Percentiles rank a stretch among this genome's conserved stretches.
phyloP scores from a whole-genome alignment of 2,888 invertebrate species.

The Agriopis marginaria region DNA sequence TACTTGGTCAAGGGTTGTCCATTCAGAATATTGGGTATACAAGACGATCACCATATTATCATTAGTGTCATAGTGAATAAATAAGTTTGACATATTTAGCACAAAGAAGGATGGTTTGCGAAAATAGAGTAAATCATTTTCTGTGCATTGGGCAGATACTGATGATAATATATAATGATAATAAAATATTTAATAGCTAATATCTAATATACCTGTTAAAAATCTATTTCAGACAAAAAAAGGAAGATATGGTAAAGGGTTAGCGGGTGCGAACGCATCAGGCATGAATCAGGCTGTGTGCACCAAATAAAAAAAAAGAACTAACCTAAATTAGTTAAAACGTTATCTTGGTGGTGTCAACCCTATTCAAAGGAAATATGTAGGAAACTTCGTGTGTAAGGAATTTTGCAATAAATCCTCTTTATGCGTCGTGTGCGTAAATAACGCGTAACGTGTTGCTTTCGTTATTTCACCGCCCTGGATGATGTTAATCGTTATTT shows the following conservation, averaged over 20 bases:
- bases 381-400: conserved; percentile 55
- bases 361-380: conserved; percentile 53
- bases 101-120: too few species aligned
- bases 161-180: too few species aligned
- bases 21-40: conserved; percentile 20
- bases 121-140: too few species aligned
- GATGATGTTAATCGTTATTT: too few species aligned
- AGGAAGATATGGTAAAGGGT: too few species aligned
- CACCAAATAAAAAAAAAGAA: background rate
- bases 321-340: background rate
- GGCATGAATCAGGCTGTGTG: too few species aligned
- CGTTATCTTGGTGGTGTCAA: conserved; percentile 1
- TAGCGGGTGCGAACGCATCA: too few species aligned
- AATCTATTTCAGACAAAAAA: too few species aligned
- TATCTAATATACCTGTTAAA: too few species aligned
- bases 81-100: too few species aligned
- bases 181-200: too few species aligned
- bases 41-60: background rate
- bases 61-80: background rate
- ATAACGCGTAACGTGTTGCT: conserved; percentile 57
- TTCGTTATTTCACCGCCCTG: conserved; percentile 36
- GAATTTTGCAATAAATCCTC: conserved; percentile 66
- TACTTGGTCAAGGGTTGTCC: conserved; percentile 48
- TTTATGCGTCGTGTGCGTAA: conserved; percentile 56
- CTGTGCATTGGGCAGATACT: too few species aligned